Evolutionary conservation across 2,888 invertebrate genomes (phyloP), one percentile per base, ranked within the genome.

Genomic region (Brassicogethes aeneus): DNA sequence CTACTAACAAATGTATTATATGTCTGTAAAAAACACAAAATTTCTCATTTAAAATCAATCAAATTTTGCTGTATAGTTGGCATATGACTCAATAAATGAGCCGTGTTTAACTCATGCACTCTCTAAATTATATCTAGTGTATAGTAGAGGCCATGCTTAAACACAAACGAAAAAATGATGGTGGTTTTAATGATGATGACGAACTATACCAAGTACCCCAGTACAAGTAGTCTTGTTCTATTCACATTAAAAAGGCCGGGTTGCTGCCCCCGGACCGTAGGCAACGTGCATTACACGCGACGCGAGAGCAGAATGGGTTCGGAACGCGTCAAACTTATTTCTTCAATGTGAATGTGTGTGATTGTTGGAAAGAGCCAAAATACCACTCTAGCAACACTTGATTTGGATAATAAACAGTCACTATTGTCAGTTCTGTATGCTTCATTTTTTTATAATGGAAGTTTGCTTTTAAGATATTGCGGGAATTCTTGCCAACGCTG

Each of bases 251-350:
- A n/a, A n/a, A n/a, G n/a, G n/a, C n/a, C n/a, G n/a, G n/a, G n/a
- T n/a, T n/a, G n/a, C n/a, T n/a, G n/a, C n/a, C n/a, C n/a, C n/a
- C n/a, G n/a, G n/a, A n/a, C n/a, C n/a, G n/a, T n/a, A n/a, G n/a
- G n/a, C n/a, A 43, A 51, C 51, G 54, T 54, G 52, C 52, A 54
- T 53, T 50, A 53, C 52, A 53, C 47, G 39, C 36, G 16, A 39
- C 53, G 50, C 41, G 43, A 49, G 53, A 51, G 60, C 60, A 60
- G 60, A 60, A 60, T 60, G 60, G 60, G 49, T 49, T 23, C 23
- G 23, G 23, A 23, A 23, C 5, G 23, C 23, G 23, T 23, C 10
- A 33, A 33, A 33, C 33, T 33, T 3, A 7, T 8, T 29, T 29
- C 29, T 29, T 29, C 29, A 8, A 29, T 29, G 8, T 29, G 14